Base-by-base conservation (phyloP, 2,797 vertebrate genomes). In the Myotis planiceps region DNA sequence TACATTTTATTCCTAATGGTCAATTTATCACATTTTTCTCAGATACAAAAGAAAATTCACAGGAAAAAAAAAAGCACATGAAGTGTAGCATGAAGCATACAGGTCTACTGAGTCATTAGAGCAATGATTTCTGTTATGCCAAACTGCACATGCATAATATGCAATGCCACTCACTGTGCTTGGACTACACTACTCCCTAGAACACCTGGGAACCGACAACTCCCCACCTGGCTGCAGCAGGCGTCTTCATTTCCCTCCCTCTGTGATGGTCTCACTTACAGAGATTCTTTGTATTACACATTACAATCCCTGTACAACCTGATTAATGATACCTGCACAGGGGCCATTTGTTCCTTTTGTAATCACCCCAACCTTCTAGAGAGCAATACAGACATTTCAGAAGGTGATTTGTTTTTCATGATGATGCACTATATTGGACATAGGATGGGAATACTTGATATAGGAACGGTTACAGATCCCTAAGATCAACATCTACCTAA, bases 341-440 rank as follows among this genome's bases (percentile, higher is more conserved):
- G 34, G 66, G 16, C n/a, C 60, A 16, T 39, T 63, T 58, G 49
- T 71, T 86, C 37, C 83, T 9, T 75, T 42, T 66, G 53, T 66
- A 25, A n/a, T 74, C 34, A 51, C 75, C 51, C 53, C 49, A 68
- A 15, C n/a, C 53, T 94, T 13, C 16, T 29, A 42, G 88, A 90
- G 75, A 93, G 58, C 34, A 81, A 84, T 80, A 75, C 19, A 16
- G 82, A 12, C 63, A 79, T 96, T 72, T 92, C 87, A 75, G 60
- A 90, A 94, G 42, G 32, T 85, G 68, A 81, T 0, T 69, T 87
- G 29, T 81, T 97, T 94, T 93, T 92, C 84, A 3, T 95, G 79
- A 91, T 72, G 93, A 58, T 29, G 80, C 83, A 82, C 87, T 74
- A 42, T 76, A 53, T 0, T 63, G 83, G 96, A 97, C 95, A 96